phyloP scores from a whole-genome alignment of 2,888 invertebrate species.

The Drosophila tripunctata region DNA sequence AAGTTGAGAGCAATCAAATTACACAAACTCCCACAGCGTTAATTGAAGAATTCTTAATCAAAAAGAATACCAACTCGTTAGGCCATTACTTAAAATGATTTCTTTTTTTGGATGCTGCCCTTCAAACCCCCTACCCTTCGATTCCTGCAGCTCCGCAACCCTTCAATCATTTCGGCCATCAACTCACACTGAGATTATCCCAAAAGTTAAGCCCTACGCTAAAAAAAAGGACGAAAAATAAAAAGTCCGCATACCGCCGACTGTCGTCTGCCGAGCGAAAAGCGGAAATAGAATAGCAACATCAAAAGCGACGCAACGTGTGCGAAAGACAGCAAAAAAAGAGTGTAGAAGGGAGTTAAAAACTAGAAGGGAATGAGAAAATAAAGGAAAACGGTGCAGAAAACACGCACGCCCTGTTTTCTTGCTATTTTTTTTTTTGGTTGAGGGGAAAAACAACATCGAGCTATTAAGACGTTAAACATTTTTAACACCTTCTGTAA shows the following conservation, averaged over 20 bases:
- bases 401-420: constrained; percentile 29
- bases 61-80: constrained; percentile 66
- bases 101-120: constrained; percentile 11
- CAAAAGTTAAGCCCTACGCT: constrained; percentile 6
- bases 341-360: constrained; percentile 3
- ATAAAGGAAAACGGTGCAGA: constrained; percentile 12
- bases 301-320: constrained; percentile 40
- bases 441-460: constrained; percentile 18
- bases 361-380: neutral
- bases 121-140: constrained; percentile 33
- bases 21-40: constrained; percentile 68
- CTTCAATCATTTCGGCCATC: constrained; percentile 21
- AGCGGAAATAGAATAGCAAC: constrained; percentile 47
- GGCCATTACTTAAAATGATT: constrained; percentile 54
- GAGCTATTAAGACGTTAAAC: constrained; percentile 76
- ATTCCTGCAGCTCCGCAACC: neutral
- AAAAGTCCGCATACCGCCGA: constrained; percentile 11
- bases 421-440: neutral
- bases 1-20: constrained; percentile 59
- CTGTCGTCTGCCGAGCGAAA: no score
- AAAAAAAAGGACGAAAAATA: neutral
- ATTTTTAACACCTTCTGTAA: constrained; percentile 69
- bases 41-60: constrained; percentile 68
- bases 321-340: constrained; percentile 37
- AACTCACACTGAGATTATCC: constrained; percentile 12